These are phyloP conservation scores for Dipodomys merriami DNA, from an alignment of 2,113 vertebrate species.

Conservation along the genomic window DNA sequence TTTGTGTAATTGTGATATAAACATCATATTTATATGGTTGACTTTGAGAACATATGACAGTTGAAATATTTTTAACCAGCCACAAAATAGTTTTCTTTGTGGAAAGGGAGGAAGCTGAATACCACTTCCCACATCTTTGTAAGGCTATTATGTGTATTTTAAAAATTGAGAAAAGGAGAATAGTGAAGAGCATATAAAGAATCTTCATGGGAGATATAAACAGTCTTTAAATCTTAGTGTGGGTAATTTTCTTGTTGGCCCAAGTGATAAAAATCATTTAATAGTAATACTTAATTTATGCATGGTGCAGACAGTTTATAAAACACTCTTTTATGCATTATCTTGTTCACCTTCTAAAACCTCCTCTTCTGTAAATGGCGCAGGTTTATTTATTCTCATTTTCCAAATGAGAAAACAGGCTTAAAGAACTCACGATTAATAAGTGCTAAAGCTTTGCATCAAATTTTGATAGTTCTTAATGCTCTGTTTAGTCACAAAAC, in stretches of 20 bases:
- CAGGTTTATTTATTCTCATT: slow-evolving; percentile 4
- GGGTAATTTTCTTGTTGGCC: not conserved
- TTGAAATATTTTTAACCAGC: not conserved
- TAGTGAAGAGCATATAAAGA: not conserved
- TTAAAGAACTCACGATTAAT: not conserved
- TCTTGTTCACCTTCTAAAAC: not conserved
- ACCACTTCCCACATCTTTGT: not conserved
- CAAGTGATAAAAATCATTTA: not conserved
- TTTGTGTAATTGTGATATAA: not conserved
- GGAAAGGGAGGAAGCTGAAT: not conserved
- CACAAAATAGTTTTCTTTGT: not conserved
- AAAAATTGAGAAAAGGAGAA: not conserved
- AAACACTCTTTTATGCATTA: not conserved
- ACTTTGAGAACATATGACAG: not conserved
- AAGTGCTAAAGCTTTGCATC: not conserved
- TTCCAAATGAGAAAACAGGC: slow-evolving; percentile 8
- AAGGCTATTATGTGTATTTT: not conserved
- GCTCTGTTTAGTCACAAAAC: slow-evolving; percentile 74
- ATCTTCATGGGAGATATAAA: not conserved
- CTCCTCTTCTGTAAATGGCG: not conserved
- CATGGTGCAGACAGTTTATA: not conserved
- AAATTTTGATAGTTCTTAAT: slow-evolving; percentile 48
- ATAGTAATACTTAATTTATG: not conserved
- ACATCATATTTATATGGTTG: not conserved
- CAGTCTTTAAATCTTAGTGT: not conserved